phyloP scores from a whole-genome alignment of 2,888 invertebrate species.

The Zaprionus obscuricornis region DNA sequence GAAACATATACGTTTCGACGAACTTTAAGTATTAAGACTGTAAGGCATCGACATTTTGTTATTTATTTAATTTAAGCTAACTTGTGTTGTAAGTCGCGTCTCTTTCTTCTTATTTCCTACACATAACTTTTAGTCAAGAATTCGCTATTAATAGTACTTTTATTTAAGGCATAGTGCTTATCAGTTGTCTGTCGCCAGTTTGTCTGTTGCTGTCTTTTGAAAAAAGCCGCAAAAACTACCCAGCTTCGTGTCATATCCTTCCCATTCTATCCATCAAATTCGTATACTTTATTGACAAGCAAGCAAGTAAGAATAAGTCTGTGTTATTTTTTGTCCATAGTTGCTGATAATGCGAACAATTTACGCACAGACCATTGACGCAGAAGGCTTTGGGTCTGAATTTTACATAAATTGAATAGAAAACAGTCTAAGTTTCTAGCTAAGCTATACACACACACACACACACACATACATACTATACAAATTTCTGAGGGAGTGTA shows the following conservation, averaged over 20 bases:
- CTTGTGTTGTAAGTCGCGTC: conserved; percentile 38
- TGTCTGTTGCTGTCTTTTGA: conserved; percentile 40
- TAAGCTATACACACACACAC: background rate
- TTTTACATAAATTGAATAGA: conserved; percentile 50
- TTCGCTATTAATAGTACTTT: conserved; percentile 54
- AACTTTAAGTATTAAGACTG: conserved; percentile 20
- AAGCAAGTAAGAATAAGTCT: conserved; percentile 3
- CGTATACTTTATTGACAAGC: conserved; percentile 42
- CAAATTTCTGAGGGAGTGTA: too few species aligned
- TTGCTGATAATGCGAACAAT: conserved; percentile 39
- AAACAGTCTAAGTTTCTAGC: conserved; percentile 23
- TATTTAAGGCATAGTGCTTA: conserved; percentile 40
- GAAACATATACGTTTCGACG: too few species aligned
- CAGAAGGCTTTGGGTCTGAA: conserved; percentile 24
- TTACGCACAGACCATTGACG: conserved; percentile 61
- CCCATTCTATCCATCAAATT: conserved; percentile 42
- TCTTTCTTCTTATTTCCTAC: conserved; percentile 22
- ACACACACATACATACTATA: background rate
- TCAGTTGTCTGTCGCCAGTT: conserved; percentile 56
- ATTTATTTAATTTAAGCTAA: conserved; percentile 32
- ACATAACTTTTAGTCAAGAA: conserved; percentile 37
- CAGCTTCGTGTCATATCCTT: background rate
- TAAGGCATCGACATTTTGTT: conserved; percentile 8
- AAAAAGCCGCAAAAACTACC: conserved; percentile 27
- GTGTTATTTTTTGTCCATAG: conserved; percentile 27